These are phyloP conservation scores for Dynastes maya DNA, from an alignment of 2,888 invertebrate species.

Conservation along the genomic window DNA sequence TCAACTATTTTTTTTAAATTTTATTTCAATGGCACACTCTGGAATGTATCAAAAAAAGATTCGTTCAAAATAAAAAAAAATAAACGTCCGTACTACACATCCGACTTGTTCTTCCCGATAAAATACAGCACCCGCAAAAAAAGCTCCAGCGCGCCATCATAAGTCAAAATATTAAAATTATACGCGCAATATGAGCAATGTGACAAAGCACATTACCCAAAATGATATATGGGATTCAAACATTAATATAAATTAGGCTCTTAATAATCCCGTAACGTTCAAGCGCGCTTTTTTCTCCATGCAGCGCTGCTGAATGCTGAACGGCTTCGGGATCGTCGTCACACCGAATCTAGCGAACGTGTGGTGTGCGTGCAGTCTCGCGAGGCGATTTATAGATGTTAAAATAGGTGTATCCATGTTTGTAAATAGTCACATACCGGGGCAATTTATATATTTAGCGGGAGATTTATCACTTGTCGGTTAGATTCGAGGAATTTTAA, in stretches of 20 bases:
- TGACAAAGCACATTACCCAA: conserved; percentile 48
- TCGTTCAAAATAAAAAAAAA: background rate
- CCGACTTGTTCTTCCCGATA: conserved; percentile 29
- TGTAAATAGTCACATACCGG: conserved; percentile 67
- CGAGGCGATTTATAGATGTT: conserved; percentile 58
- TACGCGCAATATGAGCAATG: conserved; percentile 43
- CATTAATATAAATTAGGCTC: conserved; percentile 52
- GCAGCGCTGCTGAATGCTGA: conserved; percentile 2
- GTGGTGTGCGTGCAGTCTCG: conserved; percentile 9
- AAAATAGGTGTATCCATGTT: conserved; percentile 59
- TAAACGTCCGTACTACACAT: background rate
- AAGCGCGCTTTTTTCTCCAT: conserved; percentile 4
- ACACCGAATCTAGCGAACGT: conserved; percentile 9
- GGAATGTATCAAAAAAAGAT: no score
- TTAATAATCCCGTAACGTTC: conserved; percentile 49
- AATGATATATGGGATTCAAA: conserved; percentile 51
- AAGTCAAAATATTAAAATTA: conserved; percentile 45
- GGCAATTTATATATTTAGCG: conserved; percentile 70
- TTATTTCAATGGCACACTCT: no score
- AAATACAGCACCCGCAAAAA: conserved; percentile 43
- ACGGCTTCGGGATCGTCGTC: background rate
- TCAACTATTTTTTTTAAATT: no score
- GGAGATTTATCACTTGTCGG: conserved; percentile 69
- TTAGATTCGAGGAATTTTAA: conserved; percentile 67
- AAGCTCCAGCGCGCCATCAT: conserved; percentile 1